Percentiles rank a stretch among this genome's conserved stretches.
These are phyloP conservation scores for Lepus timidus DNA, from an alignment of 2,113 vertebrate species.

Conservation along the genomic window DNA sequence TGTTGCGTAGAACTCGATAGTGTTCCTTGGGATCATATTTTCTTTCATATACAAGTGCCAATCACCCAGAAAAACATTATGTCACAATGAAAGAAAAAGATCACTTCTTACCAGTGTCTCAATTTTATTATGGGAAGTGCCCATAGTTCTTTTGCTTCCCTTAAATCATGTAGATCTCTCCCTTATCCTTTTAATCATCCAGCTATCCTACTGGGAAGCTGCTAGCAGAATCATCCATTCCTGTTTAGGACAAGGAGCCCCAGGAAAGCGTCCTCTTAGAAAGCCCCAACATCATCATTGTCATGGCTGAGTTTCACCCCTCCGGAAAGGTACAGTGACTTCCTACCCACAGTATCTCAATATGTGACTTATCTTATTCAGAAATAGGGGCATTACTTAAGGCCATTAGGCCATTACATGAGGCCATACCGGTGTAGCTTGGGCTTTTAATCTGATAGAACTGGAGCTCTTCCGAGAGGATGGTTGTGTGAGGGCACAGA, in stretches of 20 bases:
- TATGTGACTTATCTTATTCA: background rate
- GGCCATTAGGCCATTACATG: background rate
- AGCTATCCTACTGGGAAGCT: background rate
- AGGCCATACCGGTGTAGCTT: background rate
- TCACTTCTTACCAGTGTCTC: background rate
- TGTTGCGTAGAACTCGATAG: background rate
- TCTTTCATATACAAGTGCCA: conserved; percentile 4
- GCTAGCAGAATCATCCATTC: background rate
- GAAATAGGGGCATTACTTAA: background rate
- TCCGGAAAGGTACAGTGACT: background rate
- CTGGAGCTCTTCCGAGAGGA: background rate
- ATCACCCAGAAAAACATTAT: background rate
- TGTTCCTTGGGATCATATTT: background rate
- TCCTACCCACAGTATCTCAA: background rate
- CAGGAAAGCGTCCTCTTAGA: background rate
- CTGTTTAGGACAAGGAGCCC: background rate
- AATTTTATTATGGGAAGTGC: background rate
- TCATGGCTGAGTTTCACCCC: background rate
- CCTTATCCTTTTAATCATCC: background rate
- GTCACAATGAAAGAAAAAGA: background rate
- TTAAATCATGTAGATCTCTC: conserved; percentile 44
- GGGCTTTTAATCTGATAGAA: background rate
- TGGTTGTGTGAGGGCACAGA: background rate
- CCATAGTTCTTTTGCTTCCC: conserved; percentile 3
- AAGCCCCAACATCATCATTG: background rate